Conservation (phyloP, 2,888 invertebrate genomes). For the Fragum whitleyi region DNA sequence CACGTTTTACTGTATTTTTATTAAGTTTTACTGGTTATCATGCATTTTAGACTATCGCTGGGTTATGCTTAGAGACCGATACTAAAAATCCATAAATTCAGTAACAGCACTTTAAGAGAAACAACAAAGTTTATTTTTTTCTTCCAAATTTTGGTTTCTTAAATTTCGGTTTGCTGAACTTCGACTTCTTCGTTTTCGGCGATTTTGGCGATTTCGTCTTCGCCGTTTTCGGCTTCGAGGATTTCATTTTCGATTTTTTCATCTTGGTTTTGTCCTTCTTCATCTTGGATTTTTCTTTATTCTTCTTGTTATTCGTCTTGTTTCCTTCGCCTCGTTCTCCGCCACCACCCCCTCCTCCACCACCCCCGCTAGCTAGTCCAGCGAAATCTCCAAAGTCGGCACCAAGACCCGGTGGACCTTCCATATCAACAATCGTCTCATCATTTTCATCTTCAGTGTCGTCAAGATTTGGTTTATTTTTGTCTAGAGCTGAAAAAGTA, state of each 20-base stretch:
- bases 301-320: constrained; percentile 32
- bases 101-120: too few species aligned
- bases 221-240: constrained; percentile 24
- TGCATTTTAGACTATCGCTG: too few species aligned
- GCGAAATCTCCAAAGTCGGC: constrained; percentile 7
- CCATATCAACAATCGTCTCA: constrained; percentile 29
- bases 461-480: constrained; percentile 15
- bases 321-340: constrained; percentile 27
- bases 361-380: constrained; percentile 7
- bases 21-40: too few species aligned
- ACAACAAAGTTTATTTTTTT: neutral
- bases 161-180: neutral
- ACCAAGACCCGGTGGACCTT: constrained; percentile 10
- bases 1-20: too few species aligned
- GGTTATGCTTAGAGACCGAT: too few species aligned
- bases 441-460: constrained; percentile 35
- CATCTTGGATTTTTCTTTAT: constrained; percentile 15
- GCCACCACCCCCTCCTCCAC: constrained; percentile 33
- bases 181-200: constrained; percentile 19
- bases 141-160: neutral
- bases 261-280: constrained; percentile 31
- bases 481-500: constrained; percentile 38
- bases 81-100: too few species aligned
- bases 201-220: constrained; percentile 28
- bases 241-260: constrained; percentile 30